These are phyloP conservation scores for Lagopus leucura DNA, from an alignment of 2,113 vertebrate genomes.

Conservation along the genomic window DNA sequence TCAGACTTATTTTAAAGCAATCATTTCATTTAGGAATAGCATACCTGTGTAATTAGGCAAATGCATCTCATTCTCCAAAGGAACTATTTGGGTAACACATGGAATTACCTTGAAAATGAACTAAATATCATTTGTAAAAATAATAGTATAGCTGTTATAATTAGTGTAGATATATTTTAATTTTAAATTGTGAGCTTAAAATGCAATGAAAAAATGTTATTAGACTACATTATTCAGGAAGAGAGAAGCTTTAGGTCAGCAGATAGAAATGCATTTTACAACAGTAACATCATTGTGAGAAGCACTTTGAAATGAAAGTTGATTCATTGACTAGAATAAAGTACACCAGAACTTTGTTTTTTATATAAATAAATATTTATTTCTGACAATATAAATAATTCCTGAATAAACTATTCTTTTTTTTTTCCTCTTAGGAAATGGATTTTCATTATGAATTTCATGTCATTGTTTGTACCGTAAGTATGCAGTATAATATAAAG, in stretches of 20 bases:
- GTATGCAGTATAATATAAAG: fast-evolving
- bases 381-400: neutral
- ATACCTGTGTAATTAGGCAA: conserved; percentile 43
- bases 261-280: neutral
- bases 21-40: conserved; percentile 22
- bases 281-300: neutral
- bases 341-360: neutral
- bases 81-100: conserved; percentile 6
- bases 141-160: neutral
- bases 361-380: neutral
- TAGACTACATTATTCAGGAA: neutral
- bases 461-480: neutral
- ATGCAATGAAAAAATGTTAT: neutral
- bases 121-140: conserved; percentile 28
- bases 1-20: conserved; percentile 9
- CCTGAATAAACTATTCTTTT: fast-evolving
- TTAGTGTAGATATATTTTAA: neutral
- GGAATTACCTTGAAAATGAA: conserved; percentile 18
- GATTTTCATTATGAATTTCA: neutral
- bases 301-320: neutral
- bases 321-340: neutral
- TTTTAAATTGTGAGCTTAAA: neutral
- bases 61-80: neutral
- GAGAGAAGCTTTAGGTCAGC: neutral
- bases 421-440: neutral